These are phyloP conservation scores for Noctua janthe DNA, from an alignment of 2,888 invertebrate species.

Conservation along the genomic window DNA sequence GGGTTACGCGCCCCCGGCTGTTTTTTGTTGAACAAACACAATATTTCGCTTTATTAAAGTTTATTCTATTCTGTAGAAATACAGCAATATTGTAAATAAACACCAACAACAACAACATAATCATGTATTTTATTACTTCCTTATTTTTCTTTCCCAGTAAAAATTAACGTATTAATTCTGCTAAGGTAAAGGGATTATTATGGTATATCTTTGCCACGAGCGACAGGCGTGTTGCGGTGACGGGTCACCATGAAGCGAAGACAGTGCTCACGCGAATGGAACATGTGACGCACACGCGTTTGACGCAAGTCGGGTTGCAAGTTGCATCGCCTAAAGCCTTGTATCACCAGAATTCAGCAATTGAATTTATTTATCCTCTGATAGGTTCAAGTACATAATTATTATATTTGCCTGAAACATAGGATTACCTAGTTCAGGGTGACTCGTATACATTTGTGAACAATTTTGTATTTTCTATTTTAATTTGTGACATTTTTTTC, in stretches of 20 bases:
- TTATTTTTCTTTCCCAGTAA: background rate
- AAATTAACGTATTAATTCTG: background rate
- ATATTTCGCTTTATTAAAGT: conserved; percentile 40
- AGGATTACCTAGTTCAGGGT: too few species aligned
- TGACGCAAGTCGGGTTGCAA: background rate
- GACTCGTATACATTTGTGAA: too few species aligned
- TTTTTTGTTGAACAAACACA: conserved; percentile 42
- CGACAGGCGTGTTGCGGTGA: background rate
- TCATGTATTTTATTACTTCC: conserved; percentile 11
- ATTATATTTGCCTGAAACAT: too few species aligned
- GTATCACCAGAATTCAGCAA: background rate
- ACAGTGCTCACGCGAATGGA: background rate
- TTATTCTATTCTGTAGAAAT: conserved; percentile 23
- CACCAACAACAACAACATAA: background rate
- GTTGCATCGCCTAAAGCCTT: background rate
- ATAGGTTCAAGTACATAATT: background rate
- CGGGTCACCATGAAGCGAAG: background rate
- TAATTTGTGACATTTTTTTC: too few species aligned
- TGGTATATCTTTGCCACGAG: background rate
- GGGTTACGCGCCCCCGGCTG: conserved; percentile 22
- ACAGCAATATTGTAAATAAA: conserved; percentile 14
- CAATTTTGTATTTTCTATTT: too few species aligned
- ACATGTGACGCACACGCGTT: background rate
- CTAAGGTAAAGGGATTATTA: background rate
- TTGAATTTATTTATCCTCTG: background rate